phyloP scores from a whole-genome alignment of 2,797 vertebrate species.

The Apodemus agrarius region DNA sequence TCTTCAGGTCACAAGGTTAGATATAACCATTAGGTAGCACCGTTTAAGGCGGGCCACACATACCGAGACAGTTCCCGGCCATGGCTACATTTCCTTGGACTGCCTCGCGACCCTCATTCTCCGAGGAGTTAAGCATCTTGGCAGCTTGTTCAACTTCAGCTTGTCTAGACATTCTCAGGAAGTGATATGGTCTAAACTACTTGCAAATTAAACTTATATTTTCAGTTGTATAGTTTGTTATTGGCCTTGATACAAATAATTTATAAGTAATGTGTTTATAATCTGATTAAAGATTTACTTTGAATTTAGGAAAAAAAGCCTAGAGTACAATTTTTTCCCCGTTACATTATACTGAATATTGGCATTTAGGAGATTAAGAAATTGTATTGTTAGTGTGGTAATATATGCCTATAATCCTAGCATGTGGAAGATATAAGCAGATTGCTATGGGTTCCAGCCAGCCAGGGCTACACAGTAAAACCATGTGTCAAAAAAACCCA shows the following conservation, averaged over 20 bases:
- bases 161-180: slow-evolving; percentile 35
- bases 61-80: neutral
- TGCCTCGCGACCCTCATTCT: neutral
- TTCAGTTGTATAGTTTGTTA: slow-evolving; percentile 37
- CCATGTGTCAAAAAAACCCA: neutral
- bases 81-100: neutral
- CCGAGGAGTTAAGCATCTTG: neutral
- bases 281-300: slow-evolving; percentile 52
- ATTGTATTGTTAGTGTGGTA: neutral
- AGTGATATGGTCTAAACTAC: neutral
- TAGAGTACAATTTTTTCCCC: neutral
- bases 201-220: neutral
- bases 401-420: neutral
- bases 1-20: neutral
- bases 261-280: slow-evolving; percentile 23
- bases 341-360: slow-evolving; percentile 48
- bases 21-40: neutral
- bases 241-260: neutral
- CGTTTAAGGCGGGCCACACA: neutral
- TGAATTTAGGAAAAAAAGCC: slow-evolving; percentile 13
- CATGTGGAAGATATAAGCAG: neutral
- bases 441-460: neutral
- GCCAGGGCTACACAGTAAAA: no score
- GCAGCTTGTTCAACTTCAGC: neutral
- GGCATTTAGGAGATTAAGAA: neutral